Evolutionary conservation across 2,797 vertebrate species (phyloP).

Genomic region (Eremophila alpestris): DNA sequence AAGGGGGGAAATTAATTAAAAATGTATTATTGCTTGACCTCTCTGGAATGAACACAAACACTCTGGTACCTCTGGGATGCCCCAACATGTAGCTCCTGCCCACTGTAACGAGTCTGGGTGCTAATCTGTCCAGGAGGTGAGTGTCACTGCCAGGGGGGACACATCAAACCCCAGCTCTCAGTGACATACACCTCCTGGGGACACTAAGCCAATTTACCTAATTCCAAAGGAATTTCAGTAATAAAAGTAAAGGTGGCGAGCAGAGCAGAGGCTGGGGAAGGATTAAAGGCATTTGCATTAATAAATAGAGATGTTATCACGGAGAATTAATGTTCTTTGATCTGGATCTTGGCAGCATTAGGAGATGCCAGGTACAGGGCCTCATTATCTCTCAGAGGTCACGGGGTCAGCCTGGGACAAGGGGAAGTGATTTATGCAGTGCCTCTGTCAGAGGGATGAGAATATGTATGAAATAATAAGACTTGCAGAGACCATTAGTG

Average conservation of each 20-base stretch:
- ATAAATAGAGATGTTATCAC: slow-evolving; percentile 69
- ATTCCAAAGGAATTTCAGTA: slow-evolving; percentile 36
- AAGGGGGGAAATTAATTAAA: neutral
- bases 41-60: neutral
- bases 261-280: slow-evolving; percentile 5
- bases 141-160: neutral
- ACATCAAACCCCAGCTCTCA: neutral
- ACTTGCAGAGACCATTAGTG: slow-evolving; percentile 33
- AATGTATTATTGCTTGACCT: neutral
- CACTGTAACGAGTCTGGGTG: neutral
- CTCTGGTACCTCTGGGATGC: neutral
- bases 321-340: slow-evolving; percentile 69
- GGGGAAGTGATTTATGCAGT: slow-evolving; percentile 58
- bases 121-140: neutral
- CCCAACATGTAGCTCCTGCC: neutral
- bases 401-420: slow-evolving; percentile 54
- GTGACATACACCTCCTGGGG: slow-evolving; percentile 13
- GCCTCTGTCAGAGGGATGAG: slow-evolving; percentile 41
- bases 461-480: slow-evolving; percentile 59
- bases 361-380: slow-evolving; percentile 15
- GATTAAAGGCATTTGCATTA: slow-evolving; percentile 65
- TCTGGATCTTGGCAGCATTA: slow-evolving; percentile 56
- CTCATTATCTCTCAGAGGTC: slow-evolving; percentile 67
- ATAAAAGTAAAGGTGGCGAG: slow-evolving; percentile 27
- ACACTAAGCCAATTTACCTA: slow-evolving; percentile 23